Percentiles rank a stretch among this genome's conserved stretches.
Conservation (phyloP, 2,888 invertebrate genomes). For the Polia nebulosa region DNA sequence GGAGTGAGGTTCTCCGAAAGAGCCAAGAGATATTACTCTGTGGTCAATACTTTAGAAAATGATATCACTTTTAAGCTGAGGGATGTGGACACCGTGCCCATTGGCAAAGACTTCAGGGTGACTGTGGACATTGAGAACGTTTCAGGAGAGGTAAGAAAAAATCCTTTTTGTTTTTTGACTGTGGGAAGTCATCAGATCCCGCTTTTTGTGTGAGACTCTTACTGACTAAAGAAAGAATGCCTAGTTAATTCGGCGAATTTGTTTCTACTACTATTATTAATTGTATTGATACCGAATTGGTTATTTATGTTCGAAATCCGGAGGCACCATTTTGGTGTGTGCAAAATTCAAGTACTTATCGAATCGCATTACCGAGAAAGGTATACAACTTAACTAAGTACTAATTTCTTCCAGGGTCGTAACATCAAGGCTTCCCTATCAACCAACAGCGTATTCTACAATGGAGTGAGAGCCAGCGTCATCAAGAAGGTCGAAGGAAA, state of each 20-base stretch:
- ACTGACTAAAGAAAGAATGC: no score
- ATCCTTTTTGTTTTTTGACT: background rate
- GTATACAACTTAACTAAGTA: no score
- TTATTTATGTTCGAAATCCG: no score
- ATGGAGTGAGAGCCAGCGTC: constrained; percentile 93
- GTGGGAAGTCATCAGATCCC: no score
- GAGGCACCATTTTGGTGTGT: no score
- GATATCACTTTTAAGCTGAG: constrained; percentile 92
- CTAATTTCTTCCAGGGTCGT: constrained; percentile 81
- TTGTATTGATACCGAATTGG: no score
- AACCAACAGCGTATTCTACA: constrained; percentile 94
- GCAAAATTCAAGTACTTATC: no score
- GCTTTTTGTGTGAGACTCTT: no score
- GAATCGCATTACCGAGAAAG: no score
- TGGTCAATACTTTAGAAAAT: constrained; percentile 90
- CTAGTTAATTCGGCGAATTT: no score
- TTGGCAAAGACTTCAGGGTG: constrained; percentile 93
- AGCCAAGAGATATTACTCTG: constrained; percentile 92
- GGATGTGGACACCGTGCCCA: constrained; percentile 93
- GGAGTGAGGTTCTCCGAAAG: constrained; percentile 93
- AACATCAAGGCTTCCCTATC: constrained; percentile 93
- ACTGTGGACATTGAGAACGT: constrained; percentile 93
- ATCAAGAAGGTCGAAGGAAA: constrained; percentile 93
- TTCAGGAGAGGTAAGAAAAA: constrained; percentile 82
- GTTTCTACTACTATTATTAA: no score